Percentiles rank a stretch among this genome's conserved stretches.
Evolutionary conservation across 2,113 vertebrate genomes (phyloP).

Genomic region (Enhydra lutris): DNA sequence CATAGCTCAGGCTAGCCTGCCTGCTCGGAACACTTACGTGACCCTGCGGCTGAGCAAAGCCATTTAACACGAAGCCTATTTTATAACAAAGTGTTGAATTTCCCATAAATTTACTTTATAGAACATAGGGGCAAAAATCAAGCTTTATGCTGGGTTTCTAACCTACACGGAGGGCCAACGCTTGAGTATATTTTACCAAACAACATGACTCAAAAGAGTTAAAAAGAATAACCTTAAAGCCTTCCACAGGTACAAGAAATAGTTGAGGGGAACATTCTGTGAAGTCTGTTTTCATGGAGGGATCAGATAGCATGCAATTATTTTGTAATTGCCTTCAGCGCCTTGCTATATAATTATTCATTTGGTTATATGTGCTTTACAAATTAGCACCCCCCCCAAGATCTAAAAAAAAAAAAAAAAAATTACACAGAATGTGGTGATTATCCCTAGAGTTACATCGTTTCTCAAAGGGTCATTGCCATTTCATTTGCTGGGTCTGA

Average conservation of each 20-base stretch:
- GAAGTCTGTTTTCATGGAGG: slow-evolving; percentile 41
- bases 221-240: background rate
- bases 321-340: slow-evolving; percentile 61
- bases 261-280: slow-evolving; percentile 41
- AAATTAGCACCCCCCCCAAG: slow-evolving; percentile 59
- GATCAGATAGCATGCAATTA: slow-evolving; percentile 63
- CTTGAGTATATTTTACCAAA: slow-evolving; percentile 28
- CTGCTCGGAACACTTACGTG: background rate
- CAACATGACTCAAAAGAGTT: background rate
- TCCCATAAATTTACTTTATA: background rate
- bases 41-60: background rate
- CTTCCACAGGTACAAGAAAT: slow-evolving; percentile 1
- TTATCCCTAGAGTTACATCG: slow-evolving; percentile 59
- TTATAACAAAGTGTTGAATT: background rate
- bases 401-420: slow-evolving; percentile 45
- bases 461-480: slow-evolving; percentile 60
- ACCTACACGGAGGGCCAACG: background rate
- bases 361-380: slow-evolving; percentile 62
- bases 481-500: slow-evolving; percentile 55
- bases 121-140: background rate
- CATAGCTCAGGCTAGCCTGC: background rate
- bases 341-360: slow-evolving; percentile 63
- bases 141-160: background rate
- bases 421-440: slow-evolving; percentile 52
- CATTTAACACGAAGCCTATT: background rate